phyloP scores from a whole-genome alignment of 2,113 vertebrate genomes.

The Onychostoma macrolepis region DNA sequence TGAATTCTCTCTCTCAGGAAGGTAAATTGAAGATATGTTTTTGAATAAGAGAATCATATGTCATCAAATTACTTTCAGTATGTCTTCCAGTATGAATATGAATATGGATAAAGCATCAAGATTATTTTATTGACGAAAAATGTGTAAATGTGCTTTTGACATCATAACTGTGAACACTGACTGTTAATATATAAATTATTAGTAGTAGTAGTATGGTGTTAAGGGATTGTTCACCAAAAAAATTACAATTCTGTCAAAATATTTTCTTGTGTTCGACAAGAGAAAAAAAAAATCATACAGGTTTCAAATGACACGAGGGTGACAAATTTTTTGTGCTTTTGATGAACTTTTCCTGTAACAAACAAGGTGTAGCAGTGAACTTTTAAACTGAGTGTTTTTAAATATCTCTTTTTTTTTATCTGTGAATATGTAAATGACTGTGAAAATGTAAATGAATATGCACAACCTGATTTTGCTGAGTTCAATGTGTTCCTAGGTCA shows the following conservation, averaged over 20 bases:
- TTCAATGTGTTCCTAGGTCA: too few relatives aligned
- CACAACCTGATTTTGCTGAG: too few relatives aligned
- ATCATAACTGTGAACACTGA: background rate
- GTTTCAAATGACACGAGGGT: background rate
- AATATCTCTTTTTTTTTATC: background rate
- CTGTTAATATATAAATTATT: background rate
- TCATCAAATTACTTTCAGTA: background rate
- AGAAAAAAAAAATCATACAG: background rate
- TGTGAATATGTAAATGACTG: background rate
- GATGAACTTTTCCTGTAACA: background rate
- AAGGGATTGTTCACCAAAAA: background rate
- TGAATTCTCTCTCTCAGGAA: background rate
- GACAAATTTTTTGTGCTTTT: too few relatives aligned
- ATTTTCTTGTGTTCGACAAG: background rate
- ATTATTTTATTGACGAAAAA: background rate
- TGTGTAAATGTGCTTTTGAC: background rate
- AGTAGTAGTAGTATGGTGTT: background rate
- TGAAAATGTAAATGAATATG: constrained; percentile 11
- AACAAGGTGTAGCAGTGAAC: background rate
- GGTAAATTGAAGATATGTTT: background rate
- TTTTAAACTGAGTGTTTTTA: constrained; percentile 18
- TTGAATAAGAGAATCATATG: background rate
- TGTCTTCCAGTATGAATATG: background rate
- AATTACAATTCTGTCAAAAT: background rate
- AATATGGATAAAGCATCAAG: background rate